These are phyloP conservation scores for Aricia agestis DNA, from an alignment of 1,140 invertebrate genomes.

Conservation along the genomic window DNA sequence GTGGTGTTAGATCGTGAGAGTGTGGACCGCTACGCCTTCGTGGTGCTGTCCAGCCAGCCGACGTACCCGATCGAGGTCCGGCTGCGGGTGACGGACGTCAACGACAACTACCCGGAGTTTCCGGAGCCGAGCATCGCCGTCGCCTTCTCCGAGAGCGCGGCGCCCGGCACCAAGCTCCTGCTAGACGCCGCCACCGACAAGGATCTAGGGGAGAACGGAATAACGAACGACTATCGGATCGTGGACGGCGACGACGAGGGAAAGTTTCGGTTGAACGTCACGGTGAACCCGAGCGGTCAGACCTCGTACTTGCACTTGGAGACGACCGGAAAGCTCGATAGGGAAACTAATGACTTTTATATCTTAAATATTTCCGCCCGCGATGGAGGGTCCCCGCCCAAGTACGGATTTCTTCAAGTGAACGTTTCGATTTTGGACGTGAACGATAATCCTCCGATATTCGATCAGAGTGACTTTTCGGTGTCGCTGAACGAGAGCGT, in stretches of 20 bases:
- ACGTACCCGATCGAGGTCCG: slow-evolving; percentile 95
- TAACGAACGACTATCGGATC: slow-evolving; percentile 91
- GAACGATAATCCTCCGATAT: slow-evolving; percentile 96
- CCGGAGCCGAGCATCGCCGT: slow-evolving; percentile 91
- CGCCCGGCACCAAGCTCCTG: slow-evolving; percentile 88
- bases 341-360: slow-evolving; percentile 90
- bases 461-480: slow-evolving; percentile 94
- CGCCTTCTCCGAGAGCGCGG: slow-evolving; percentile 93
- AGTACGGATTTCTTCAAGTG: slow-evolving; percentile 90
- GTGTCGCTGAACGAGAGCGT: slow-evolving; percentile 95
- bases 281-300: slow-evolving; percentile 91
- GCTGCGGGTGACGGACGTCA: slow-evolving; percentile 90
- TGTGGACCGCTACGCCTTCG: slow-evolving; percentile 90
- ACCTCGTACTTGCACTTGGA: slow-evolving; percentile 93
- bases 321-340: slow-evolving; percentile 91
- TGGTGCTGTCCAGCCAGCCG: slow-evolving; percentile 92
- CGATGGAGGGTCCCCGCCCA: slow-evolving; percentile 88
- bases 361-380: slow-evolving; percentile 92
- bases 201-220: slow-evolving; percentile 90
- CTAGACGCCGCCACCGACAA: slow-evolving; percentile 91
- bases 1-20: slow-evolving; percentile 88
- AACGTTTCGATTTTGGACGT: slow-evolving; percentile 94
- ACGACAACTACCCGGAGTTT: slow-evolving; percentile 93
- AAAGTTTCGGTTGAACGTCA: slow-evolving; percentile 91
- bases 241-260: slow-evolving; percentile 90